phyloP scores from a whole-genome alignment of 2,797 vertebrate genomes.

The Acridotheres tristis region DNA sequence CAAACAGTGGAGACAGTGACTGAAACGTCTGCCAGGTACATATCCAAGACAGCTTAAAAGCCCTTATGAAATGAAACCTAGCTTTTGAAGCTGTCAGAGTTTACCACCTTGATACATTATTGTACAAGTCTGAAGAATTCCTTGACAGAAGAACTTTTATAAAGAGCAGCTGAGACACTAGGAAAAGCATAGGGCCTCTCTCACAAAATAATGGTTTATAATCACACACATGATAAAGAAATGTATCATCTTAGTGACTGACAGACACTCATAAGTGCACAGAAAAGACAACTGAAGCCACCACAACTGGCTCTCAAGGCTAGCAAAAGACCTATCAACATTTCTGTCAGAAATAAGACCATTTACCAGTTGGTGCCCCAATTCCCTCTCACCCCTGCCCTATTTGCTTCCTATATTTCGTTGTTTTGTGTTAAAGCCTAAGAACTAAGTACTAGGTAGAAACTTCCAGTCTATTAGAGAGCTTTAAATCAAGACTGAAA shows the following conservation, averaged over 20 bases:
- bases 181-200: conserved; percentile 60
- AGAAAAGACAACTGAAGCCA: conserved; percentile 49
- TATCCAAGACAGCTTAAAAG: conserved; percentile 75
- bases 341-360: conserved; percentile 64
- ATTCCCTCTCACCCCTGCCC: conserved; percentile 3
- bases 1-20: conserved; percentile 54
- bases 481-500: neutral
- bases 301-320: conserved; percentile 45
- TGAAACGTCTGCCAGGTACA: conserved; percentile 64
- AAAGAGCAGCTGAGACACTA: conserved; percentile 58
- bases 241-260: conserved; percentile 58
- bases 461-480: neutral
- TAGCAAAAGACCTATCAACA: conserved; percentile 65
- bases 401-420: conserved; percentile 29
- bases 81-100: conserved; percentile 74
- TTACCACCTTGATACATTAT: conserved; percentile 71
- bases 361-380: conserved; percentile 57
- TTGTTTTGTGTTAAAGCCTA: neutral
- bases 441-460: neutral
- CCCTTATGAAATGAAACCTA: conserved; percentile 67
- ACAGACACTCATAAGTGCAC: conserved; percentile 57
- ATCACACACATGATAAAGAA: conserved; percentile 65
- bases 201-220: conserved; percentile 73
- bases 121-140: conserved; percentile 64
- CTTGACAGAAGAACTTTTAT: conserved; percentile 70